Evolutionary conservation across 2,888 invertebrate genomes (phyloP), one percentile per base, ranked within the genome.

Genomic region (Luperina testacea): DNA sequence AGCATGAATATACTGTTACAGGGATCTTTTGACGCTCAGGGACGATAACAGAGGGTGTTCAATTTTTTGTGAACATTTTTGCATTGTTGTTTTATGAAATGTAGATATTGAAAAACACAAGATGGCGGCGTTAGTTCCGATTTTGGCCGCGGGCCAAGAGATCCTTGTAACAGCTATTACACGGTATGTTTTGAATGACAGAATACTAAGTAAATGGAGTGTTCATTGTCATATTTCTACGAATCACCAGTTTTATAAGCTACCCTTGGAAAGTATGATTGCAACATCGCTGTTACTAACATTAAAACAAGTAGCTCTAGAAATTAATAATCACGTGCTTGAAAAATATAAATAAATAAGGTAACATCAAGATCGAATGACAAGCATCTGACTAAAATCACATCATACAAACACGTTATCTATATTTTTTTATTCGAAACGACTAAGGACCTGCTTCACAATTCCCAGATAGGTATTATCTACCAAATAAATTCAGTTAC

Each of bases 301-400:
- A 53, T 38, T n/a, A n/a, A 38, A 59, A 71, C n/a, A 53, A 27
- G 8, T 32, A 71, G 38, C 38, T n/a, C 38, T 59, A 38, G 15
- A 70, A 70, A 53, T 38, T 17, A n/a, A n/a, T n/a, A 45, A 45
- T n/a, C 8, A 53, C 8, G 1, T 53, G 9, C 9, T 53, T 32
- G 15, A 13, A 59, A 63, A 81, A 69, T 42, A 42, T 20, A 32
- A 64, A 32, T 42, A 20, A 20, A 27, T 78, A 78, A 11, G 17
- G n/a, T 17, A 68, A 68, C 80, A 80, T 42, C 27, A 80, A 61
- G 13, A 81, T 79, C 32, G 38, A 73, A n/a, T 51, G 24, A 81
- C 32, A 67, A 59, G 15, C 24, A 53, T 67, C 45, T 38, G 27
- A 45, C 38, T 38, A 32, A 81, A 82, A 67, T 24, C 69, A 64